Evolutionary conservation across 1,140 invertebrate species (phyloP).

Genomic region (Calephelis nemesis): DNA sequence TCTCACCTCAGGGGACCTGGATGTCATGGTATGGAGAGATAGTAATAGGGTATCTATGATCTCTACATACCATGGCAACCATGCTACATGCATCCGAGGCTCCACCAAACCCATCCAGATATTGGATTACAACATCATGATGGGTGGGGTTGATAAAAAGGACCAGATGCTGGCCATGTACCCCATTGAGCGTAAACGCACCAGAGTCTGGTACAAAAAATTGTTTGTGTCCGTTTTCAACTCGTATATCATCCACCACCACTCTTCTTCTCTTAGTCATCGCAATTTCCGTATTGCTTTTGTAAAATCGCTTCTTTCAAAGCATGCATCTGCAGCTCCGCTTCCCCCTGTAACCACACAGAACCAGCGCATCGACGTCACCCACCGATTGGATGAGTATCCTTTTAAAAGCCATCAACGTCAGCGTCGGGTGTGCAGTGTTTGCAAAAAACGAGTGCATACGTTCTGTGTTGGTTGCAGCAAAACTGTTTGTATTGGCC

Average conservation of each 20-base stretch:
- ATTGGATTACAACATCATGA: not conserved
- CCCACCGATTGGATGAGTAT: constrained; percentile 6
- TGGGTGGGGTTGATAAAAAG: constrained; percentile 27
- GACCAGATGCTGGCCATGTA: constrained; percentile 39
- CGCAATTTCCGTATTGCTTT: not conserved
- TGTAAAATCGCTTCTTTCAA: not conserved
- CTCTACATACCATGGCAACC: constrained; percentile 34
- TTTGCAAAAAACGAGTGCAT: constrained; percentile 9
- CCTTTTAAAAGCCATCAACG: not conserved
- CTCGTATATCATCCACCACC: constrained; percentile 22
- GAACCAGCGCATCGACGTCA: not conserved
- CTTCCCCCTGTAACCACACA: not conserved
- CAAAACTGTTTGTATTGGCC: constrained; percentile 6
- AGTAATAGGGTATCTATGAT: constrained; percentile 23
- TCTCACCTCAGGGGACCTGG: constrained; percentile 19
- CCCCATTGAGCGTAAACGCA: constrained; percentile 37
- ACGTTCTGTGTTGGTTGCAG: not conserved
- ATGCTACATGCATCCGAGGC: not conserved
- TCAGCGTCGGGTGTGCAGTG: not conserved
- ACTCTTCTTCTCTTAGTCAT: not conserved
- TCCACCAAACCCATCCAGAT: constrained; percentile 14
- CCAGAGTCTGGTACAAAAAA: constrained; percentile 36
- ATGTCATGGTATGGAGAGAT: constrained; percentile 34
- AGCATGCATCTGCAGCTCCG: not conserved
- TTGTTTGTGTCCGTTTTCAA: constrained; percentile 30